Evolutionary conservation across 1,140 invertebrate species (phyloP).

Genomic region (Leptoteleia sp.): DNA sequence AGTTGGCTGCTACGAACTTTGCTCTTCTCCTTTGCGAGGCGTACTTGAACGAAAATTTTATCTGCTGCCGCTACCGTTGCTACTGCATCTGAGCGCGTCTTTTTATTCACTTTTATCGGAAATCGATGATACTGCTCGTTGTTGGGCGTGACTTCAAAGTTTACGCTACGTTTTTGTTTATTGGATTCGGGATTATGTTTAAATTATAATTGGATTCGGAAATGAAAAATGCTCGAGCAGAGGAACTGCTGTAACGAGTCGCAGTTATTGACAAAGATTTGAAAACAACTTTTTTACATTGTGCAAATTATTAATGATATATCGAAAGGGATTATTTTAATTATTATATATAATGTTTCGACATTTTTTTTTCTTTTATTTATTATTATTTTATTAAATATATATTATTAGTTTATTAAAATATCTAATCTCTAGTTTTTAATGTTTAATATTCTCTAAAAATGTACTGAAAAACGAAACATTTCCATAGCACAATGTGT

Average conservation of each 20-base stretch:
- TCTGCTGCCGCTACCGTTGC: conserved; percentile 31
- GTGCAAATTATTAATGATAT: neutral
- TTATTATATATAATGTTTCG: too few species aligned
- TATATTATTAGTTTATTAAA: too few species aligned
- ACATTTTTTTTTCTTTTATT: too few species aligned
- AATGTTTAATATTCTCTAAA: too few species aligned
- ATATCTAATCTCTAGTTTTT: too few species aligned
- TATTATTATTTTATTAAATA: too few species aligned
- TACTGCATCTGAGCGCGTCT: conserved; percentile 49
- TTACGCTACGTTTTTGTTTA: conserved; percentile 51
- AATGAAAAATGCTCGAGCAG: conserved; percentile 34
- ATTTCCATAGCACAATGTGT: too few species aligned
- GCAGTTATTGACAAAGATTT: conserved; percentile 35
- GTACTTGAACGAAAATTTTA: conserved; percentile 58
- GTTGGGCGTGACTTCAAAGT: conserved; percentile 63
- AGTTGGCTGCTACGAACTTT: conserved; percentile 41
- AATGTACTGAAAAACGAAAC: too few species aligned
- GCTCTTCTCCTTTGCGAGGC: conserved; percentile 51
- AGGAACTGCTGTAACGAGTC: conserved; percentile 22
- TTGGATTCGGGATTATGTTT: conserved; percentile 42
- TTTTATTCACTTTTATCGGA: conserved; percentile 61
- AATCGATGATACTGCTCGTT: conserved; percentile 58
- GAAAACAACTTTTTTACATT: conserved; percentile 24
- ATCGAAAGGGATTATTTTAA: conserved; percentile 11
- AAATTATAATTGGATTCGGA: conserved; percentile 53